phyloP scores from a whole-genome alignment of 2,113 vertebrate species.

The Barbus barbus region DNA sequence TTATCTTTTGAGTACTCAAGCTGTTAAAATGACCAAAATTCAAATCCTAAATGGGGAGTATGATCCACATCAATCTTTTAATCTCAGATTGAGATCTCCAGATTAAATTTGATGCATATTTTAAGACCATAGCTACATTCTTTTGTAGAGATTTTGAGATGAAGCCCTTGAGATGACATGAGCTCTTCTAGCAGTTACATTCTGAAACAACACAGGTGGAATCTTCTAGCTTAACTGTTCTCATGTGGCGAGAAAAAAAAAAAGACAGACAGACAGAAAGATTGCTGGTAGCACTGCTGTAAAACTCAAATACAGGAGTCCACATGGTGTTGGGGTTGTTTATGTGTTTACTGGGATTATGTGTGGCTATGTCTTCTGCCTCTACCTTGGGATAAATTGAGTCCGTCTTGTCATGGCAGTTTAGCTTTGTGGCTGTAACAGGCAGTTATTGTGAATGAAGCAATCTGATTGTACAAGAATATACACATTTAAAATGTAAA shows the following conservation, averaged over 20 bases:
- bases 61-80: not conserved
- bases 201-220: slow-evolving; percentile 1
- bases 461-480: not conserved
- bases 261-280: not conserved
- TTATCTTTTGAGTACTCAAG: not conserved
- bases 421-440: not conserved
- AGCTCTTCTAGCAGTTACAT: slow-evolving; percentile 2
- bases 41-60: not conserved
- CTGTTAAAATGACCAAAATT: not conserved
- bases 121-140: not conserved
- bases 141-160: slow-evolving; percentile 23
- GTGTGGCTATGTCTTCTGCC: not conserved
- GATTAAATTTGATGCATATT: not conserved
- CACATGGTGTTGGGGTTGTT: not conserved
- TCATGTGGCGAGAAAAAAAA: not conserved
- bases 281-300: slow-evolving; percentile 23
- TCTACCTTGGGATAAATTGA: slow-evolving; percentile 15
- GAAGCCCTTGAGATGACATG: not conserved
- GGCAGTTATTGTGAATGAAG: not conserved
- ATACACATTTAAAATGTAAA: not conserved
- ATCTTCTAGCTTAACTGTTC: slow-evolving; percentile 33
- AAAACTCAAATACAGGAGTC: slow-evolving; percentile 34
- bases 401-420: not conserved
- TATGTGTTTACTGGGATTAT: slow-evolving; percentile 23
- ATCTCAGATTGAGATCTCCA: slow-evolving; percentile 25